Evolutionary conservation across 2,888 invertebrate genomes (phyloP), one percentile per base, ranked within the genome.

Genomic region (Serripes groenlandicus): DNA sequence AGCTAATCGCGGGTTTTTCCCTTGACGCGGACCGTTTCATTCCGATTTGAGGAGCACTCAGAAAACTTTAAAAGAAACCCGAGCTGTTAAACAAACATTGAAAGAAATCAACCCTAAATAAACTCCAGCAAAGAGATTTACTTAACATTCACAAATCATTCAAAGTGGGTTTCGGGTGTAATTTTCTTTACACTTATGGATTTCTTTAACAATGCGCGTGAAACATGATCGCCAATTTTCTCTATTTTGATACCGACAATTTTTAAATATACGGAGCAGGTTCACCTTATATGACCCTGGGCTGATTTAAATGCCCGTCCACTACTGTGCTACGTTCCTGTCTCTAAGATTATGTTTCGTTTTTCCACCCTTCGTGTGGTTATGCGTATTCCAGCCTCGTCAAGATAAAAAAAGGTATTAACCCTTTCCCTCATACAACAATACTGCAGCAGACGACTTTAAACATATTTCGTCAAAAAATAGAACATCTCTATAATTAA

Each of bases 151-250:
- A 71, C 32, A 75, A 23, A 66, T 26, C 56, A 72, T 64, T 66
- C 75, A 71, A 60, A 56, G 66, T 71, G 32, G 26, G 66, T 80
- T 71, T 80, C 80, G 26, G 75, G 58, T 80, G 80, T 58, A 71
- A 56, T 28, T 56, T 71, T 80, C 80, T 37, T 80, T 80, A 75
- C 71, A 66, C 66, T 32, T 64, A 30, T 49, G 56, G 66, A 64
- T 72, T 70, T 32, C 75, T 70, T 28, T 56, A 64, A 75, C 80
- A 80, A 80, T 75, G 49, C n/a, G 30, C 2, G 28, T 58, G 80
- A 70, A 75, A 80, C 66, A 4, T 23, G 37, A 72, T 74, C 80
- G 71, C 54, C 37, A 71, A 75, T 72, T 80, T 80, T 64, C 58
- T 52, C 37, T 72, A 56, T 64, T 80, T 75, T 64, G 70, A 75